Conservation (phyloP, 1,140 invertebrate species). For the Drepana arcuata region DNA sequence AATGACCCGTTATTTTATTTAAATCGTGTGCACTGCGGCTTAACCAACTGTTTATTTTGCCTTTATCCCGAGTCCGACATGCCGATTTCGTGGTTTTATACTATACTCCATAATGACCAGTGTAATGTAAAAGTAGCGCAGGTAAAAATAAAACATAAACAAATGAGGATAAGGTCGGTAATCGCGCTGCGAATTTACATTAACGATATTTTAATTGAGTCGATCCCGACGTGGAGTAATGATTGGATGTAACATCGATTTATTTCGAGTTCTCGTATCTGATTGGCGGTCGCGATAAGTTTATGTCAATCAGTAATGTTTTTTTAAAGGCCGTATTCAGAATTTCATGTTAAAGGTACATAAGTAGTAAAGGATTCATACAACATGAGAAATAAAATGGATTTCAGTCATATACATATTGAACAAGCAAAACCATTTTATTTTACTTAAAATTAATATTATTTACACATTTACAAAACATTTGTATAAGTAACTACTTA, state of each 20-base stretch:
- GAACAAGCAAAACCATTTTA: no score
- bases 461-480: no score
- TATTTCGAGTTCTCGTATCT: constrained; percentile 69
- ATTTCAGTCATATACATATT: no score
- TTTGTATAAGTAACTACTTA: no score
- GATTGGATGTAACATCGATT: constrained; percentile 71
- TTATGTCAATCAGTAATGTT: constrained; percentile 66
- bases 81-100: constrained; percentile 69
- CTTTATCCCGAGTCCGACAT: constrained; percentile 66
- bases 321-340: constrained; percentile 18
- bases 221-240: constrained; percentile 68
- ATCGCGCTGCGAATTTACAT: constrained; percentile 43
- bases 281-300: constrained; percentile 69
- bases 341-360: no score
- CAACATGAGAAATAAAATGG: no score
- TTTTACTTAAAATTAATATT: no score
- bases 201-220: constrained; percentile 73
- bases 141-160: constrained; percentile 29
- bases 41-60: constrained; percentile 64
- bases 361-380: no score
- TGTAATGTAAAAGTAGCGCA: constrained; percentile 37
- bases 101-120: constrained; percentile 68
- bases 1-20: no score
- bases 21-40: constrained; percentile 33
- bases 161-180: constrained; percentile 29